Conservation (phyloP, 2,888 invertebrate genomes). For the Biston betularia region DNA sequence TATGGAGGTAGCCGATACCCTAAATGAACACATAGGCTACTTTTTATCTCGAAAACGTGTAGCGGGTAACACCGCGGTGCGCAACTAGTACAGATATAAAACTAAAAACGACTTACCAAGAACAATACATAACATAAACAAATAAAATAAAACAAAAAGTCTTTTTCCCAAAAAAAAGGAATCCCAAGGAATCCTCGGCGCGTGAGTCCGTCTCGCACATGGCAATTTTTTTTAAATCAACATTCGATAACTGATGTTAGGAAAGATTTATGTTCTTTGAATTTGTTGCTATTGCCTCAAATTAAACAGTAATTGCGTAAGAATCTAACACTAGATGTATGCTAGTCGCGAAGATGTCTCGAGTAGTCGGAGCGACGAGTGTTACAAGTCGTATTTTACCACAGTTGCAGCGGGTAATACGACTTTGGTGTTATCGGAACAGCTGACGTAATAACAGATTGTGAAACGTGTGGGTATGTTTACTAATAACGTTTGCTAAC, state of each 20-base stretch:
- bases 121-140: too few species aligned
- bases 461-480: slow-evolving; percentile 6
- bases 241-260: slow-evolving; percentile 20
- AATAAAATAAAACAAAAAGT: too few species aligned
- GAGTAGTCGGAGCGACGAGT: slow-evolving; percentile 8
- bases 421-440: slow-evolving; percentile 16
- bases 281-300: not conserved
- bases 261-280: slow-evolving; percentile 20
- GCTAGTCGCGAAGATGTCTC: slow-evolving; percentile 8
- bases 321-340: slow-evolving; percentile 11
- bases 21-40: too few species aligned
- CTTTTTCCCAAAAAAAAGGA: too few species aligned
- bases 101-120: too few species aligned
- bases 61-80: too few species aligned
- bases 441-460: slow-evolving; percentile 20
- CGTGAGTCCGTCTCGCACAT: too few species aligned
- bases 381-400: not conserved
- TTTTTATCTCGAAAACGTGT: too few species aligned
- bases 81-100: too few species aligned
- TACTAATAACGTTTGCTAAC: slow-evolving; percentile 15
- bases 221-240: not conserved
- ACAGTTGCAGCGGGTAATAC: not conserved
- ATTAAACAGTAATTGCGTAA: slow-evolving; percentile 11
- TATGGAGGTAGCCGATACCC: too few species aligned
- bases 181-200: too few species aligned